These are phyloP conservation scores for Polydrusus pterygomalis DNA, from an alignment of 2,888 invertebrate species.

Conservation along the genomic window DNA sequence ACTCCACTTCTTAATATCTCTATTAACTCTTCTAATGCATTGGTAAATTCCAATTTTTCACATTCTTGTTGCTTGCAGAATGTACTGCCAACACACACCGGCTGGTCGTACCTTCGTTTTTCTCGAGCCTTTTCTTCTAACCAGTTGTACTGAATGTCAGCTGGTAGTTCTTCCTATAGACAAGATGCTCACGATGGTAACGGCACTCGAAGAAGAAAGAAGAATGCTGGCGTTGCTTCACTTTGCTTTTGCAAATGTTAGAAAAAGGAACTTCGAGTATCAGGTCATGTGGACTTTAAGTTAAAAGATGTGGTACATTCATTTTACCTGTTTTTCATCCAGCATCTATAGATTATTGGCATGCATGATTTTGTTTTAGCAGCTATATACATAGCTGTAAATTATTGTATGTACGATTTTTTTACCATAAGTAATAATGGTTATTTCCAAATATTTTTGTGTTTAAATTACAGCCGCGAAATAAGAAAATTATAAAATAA, in stretches of 20 bases:
- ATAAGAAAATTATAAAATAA: no score
- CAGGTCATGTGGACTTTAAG: conserved; percentile 4
- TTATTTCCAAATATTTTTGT: no score
- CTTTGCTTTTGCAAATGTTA: conserved; percentile 42
- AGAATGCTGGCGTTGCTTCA: conserved; percentile 38
- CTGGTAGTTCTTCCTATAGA: conserved; percentile 54
- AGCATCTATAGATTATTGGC: no score
- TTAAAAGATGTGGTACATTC: neutral
- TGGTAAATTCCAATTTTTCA: conserved; percentile 49
- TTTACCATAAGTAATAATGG: no score
- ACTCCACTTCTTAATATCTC: conserved; percentile 42
- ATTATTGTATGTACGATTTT: no score
- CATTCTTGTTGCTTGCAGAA: conserved; percentile 48
- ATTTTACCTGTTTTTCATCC: no score
- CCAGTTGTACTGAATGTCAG: conserved; percentile 46
- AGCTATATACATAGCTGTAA: no score
- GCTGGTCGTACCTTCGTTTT: conserved; percentile 23
- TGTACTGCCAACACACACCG: conserved; percentile 35
- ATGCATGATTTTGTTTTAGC: no score
- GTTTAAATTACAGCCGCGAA: no score
- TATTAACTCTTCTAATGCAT: conserved; percentile 52
- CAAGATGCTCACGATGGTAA: conserved; percentile 52
- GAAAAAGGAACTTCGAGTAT: conserved; percentile 30
- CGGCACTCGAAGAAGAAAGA: conserved; percentile 48
- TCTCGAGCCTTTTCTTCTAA: conserved; percentile 15